These are phyloP conservation scores for Pipistrellus kuhlii DNA, from an alignment of 2,797 vertebrate species.

Conservation along the genomic window DNA sequence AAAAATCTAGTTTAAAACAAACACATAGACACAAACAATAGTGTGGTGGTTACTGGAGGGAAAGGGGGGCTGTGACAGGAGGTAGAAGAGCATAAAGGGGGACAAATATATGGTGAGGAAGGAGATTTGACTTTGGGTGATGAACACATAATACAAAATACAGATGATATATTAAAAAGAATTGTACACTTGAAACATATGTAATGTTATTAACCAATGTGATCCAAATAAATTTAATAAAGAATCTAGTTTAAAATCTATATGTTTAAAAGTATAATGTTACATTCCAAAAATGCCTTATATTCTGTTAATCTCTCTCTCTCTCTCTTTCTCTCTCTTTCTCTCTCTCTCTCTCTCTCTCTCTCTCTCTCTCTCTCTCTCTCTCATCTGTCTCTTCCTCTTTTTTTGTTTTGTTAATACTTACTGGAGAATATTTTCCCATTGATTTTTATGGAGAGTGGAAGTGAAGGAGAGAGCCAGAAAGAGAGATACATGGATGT, in stretches of 20 bases:
- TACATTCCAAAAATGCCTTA: background rate
- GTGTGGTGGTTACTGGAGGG: background rate
- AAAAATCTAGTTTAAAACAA: constrained; percentile 10
- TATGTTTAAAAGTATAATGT: constrained; percentile 22
- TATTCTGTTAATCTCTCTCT: constrained; percentile 12
- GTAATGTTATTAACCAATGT: background rate
- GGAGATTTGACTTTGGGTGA: background rate
- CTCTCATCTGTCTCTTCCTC: too few relatives aligned
- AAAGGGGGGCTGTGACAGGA: background rate
- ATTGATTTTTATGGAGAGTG: too few relatives aligned
- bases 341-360: too few relatives aligned
- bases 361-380: too few relatives aligned
- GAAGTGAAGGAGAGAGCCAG: too few relatives aligned
- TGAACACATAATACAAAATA: background rate
- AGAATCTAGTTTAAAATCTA: constrained; percentile 24
- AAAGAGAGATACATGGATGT: too few relatives aligned
- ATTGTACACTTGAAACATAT: background rate
- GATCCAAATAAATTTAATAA: background rate
- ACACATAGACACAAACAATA: background rate
- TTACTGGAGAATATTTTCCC: too few relatives aligned
- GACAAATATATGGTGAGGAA: background rate
- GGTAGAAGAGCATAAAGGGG: background rate
- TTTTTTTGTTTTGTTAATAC: too few relatives aligned
- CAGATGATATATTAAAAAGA: background rate
- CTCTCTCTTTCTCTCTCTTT: too few relatives aligned